A percentile compares a stretch with the other conserved stretches of the same genome.
Evolutionary conservation across 2,888 invertebrate species (phyloP).

Genomic region (Chouioia cunea): DNA sequence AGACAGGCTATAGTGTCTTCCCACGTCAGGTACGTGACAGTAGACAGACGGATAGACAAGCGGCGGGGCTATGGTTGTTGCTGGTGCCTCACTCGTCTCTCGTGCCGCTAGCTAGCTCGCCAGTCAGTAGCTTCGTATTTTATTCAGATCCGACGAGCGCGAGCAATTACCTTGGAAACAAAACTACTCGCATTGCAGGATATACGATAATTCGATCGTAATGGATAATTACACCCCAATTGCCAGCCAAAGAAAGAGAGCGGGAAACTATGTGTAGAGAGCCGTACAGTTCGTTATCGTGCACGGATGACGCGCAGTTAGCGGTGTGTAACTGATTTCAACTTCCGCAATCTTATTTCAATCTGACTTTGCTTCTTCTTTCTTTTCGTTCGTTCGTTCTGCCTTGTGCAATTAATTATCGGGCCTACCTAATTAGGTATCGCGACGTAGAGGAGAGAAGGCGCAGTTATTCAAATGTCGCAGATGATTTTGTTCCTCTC

Average conservation of each 20-base stretch:
- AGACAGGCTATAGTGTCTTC: slow-evolving; percentile 63
- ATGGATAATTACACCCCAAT: slow-evolving; percentile 62
- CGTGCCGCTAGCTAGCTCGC: slow-evolving; percentile 26
- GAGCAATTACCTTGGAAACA: slow-evolving; percentile 63
- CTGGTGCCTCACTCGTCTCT: slow-evolving; percentile 28
- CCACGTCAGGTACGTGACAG: slow-evolving; percentile 67
- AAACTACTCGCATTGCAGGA: slow-evolving; percentile 51
- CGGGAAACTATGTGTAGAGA: slow-evolving; percentile 23
- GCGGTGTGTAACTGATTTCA: slow-evolving; percentile 55
- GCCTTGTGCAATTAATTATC: slow-evolving; percentile 34
- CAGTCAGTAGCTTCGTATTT: slow-evolving; percentile 66
- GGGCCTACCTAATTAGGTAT: slow-evolving; percentile 14
- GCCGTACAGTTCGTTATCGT: slow-evolving; percentile 39
- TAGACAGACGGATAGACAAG: slow-evolving; percentile 60
- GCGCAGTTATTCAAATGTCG: slow-evolving; percentile 24
- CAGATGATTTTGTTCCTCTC: slow-evolving; percentile 30
- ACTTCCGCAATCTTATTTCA: slow-evolving; percentile 53
- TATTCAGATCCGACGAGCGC: slow-evolving; percentile 65
- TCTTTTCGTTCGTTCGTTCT: not conserved
- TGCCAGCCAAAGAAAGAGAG: too few relatives aligned
- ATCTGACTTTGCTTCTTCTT: slow-evolving; percentile 18
- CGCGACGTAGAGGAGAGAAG: not conserved
- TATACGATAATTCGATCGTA: slow-evolving; percentile 64
- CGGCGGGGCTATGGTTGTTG: slow-evolving; percentile 55
- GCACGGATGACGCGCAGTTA: slow-evolving; percentile 53